Evolutionary conservation across 2,888 invertebrate species (phyloP), one percentile per base, ranked within the genome.

Genomic region (Dermolepida albohirtum): DNA sequence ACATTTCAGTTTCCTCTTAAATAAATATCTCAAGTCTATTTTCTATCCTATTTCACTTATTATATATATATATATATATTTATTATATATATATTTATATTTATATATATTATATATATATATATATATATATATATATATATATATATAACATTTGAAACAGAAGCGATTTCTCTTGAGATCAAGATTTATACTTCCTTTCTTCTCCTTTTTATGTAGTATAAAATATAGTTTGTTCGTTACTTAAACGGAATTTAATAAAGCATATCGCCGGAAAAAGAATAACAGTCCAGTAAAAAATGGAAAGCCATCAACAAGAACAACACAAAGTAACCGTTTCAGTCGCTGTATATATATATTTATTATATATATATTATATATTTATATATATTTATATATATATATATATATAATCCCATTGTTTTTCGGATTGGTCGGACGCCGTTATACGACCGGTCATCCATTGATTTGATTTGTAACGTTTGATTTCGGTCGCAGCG

Each of bases 361-460:
- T n/a, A n/a, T n/a, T n/a, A n/a, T n/a, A n/a, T n/a, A n/a, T n/a
- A n/a, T n/a, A n/a, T n/a, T n/a, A n/a, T n/a, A n/a, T n/a, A n/a
- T n/a, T n/a, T n/a, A n/a, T n/a, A n/a, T n/a, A n/a, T n/a, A n/a
- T n/a, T n/a, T n/a, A n/a, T n/a, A n/a, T n/a, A n/a, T n/a, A n/a
- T n/a, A n/a, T n/a, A n/a, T n/a, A n/a, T n/a, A n/a, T n/a, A n/a
- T 62, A 62, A 62, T 62, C 59, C 59, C 43, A 62, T 62, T 62
- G 59, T 62, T 62, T 43, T 34, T 22, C 47, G 47, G 59, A 62
- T 62, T 47, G 59, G 22, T 29, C 43, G 59, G 34, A 47, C 59
- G 47, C 29, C 44, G 44, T 29, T 34, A 14, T 47, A 7, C 34
- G 44, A 16, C 34, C 29, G 29, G 16, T 34, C 29, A 14, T 62